Evolutionary conservation across 2,888 invertebrate genomes (phyloP).

Genomic region (Andrena camellia): DNA sequence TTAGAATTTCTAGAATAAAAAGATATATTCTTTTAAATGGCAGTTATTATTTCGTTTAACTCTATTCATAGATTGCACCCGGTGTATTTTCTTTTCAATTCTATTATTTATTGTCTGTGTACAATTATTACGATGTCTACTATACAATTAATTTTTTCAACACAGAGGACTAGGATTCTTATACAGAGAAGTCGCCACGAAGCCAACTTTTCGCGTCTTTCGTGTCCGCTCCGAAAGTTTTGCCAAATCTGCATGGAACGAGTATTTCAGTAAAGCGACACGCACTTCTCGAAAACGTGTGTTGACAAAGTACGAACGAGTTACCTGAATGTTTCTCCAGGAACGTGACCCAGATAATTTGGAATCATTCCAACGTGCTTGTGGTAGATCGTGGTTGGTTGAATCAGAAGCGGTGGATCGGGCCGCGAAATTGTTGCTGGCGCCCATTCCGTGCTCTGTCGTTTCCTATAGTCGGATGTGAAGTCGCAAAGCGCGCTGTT

Average conservation of each 20-base stretch:
- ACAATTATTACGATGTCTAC: neutral
- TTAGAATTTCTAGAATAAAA: neutral
- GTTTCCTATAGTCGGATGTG: conserved; percentile 90
- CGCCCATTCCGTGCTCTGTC: conserved; percentile 91
- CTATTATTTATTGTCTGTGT: neutral
- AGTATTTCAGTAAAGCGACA: conserved; percentile 20
- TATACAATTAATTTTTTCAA: neutral
- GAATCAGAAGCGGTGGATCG: conserved; percentile 86
- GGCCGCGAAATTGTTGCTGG: conserved; percentile 88
- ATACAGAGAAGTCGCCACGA: conserved; percentile 86
- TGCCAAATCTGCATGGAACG: conserved; percentile 87
- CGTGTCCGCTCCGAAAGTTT: conserved; percentile 91
- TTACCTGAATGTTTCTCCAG: conserved; percentile 90
- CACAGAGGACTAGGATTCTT: conserved; percentile 16
- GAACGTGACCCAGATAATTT: conserved; percentile 92
- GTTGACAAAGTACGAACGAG: conserved; percentile 14
- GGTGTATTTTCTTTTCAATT: neutral
- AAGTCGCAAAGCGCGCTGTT: conserved; percentile 91
- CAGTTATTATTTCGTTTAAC: neutral
- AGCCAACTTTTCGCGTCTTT: conserved; percentile 91
- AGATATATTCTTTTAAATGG: neutral
- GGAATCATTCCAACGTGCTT: conserved; percentile 91
- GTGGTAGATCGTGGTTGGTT: conserved; percentile 89
- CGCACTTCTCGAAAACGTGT: neutral
- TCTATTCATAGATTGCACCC: neutral